A percentile compares a stretch with the other conserved stretches of the same genome.
Evolutionary conservation across 2,888 invertebrate genomes (phyloP).

Genomic region (Lymantria monacha): DNA sequence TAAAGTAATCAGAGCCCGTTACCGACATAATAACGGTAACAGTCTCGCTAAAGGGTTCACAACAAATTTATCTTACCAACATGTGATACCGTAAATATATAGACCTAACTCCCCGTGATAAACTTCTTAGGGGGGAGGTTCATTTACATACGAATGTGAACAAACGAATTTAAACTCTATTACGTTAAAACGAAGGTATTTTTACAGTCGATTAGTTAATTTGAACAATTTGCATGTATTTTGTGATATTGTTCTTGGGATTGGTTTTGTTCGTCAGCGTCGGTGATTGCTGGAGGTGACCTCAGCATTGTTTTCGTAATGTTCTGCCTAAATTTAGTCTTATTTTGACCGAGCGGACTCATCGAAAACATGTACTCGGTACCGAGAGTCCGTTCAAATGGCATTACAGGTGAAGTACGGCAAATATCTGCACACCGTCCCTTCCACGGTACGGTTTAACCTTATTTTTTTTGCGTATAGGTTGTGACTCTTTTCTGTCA

Average conservation of each 20-base stretch:
- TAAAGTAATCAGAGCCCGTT: no score
- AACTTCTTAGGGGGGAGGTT: background rate
- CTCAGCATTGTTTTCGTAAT: slow-evolving; percentile 1
- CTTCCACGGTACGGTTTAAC: no score
- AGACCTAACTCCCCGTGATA: background rate
- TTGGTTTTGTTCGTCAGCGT: slow-evolving; percentile 9
- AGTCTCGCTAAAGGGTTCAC: background rate
- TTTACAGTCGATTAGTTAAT: background rate
- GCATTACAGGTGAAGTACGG: no score
- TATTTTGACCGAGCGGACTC: no score
- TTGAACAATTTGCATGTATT: background rate
- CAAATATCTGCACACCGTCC: no score
- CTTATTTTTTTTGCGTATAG: no score
- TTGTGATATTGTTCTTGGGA: background rate
- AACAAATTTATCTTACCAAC: background rate
- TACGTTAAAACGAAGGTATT: background rate
- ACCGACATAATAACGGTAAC: background rate
- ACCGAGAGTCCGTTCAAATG: no score
- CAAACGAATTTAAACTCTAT: background rate
- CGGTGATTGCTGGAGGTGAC: slow-evolving; percentile 3
- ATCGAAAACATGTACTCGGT: no score
- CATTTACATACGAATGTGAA: background rate
- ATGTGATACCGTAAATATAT: background rate
- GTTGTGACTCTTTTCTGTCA: no score
- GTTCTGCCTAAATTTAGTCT: no score